Evolutionary conservation across 2,888 invertebrate genomes (phyloP), one percentile per base, ranked within the genome.

Genomic region (Catocala nupta): DNA sequence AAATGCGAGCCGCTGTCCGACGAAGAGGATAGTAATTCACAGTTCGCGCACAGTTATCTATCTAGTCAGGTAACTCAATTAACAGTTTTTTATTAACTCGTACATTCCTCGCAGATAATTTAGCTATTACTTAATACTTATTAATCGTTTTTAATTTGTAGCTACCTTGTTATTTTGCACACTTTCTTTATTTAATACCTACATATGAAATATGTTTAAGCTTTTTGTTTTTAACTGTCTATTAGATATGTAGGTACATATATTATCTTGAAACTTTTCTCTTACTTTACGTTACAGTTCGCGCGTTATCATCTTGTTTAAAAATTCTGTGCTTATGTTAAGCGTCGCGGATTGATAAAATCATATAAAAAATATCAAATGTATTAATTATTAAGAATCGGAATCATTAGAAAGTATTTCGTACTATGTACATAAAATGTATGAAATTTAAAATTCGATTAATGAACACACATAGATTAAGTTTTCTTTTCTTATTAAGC

Each of bases 1-100:
- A 94, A 93, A 84, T 82, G 88, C 83, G 93, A 93, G 75, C 91
- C 91, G 63, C 80, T 75, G 33, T 90, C 91, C 6, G 92, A 91
- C 59, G 90, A 90, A 63, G 91, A 93, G 68, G 90, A 90, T 68
- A 83, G 81, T 74, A 81, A 85, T 62, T 83, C 86, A 34, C 90
- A 87, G 58, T 84, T 86, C 73, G 70, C 85, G 16, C 82, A 84
- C 66, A 75, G 71, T 66, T 90, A 86, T 69, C 73, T 85, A 39
- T 75, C 77, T 53, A 81, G 73, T 72, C 86, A 89, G 87, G 92
- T 91, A 84, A 68, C 57, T 66, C 51, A 65, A 66, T 55, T 65
- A 65, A 65, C 53, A 68, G 62, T 57, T 0, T 39, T 67, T 59
- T 52, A 60, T 68, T 61, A 62, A 55, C 34, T 53, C 58, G 44